A percentile compares a stretch with the other conserved stretches of the same genome.
Conservation (phyloP, 2,888 invertebrate genomes). For the Litoditis marina region DNA sequence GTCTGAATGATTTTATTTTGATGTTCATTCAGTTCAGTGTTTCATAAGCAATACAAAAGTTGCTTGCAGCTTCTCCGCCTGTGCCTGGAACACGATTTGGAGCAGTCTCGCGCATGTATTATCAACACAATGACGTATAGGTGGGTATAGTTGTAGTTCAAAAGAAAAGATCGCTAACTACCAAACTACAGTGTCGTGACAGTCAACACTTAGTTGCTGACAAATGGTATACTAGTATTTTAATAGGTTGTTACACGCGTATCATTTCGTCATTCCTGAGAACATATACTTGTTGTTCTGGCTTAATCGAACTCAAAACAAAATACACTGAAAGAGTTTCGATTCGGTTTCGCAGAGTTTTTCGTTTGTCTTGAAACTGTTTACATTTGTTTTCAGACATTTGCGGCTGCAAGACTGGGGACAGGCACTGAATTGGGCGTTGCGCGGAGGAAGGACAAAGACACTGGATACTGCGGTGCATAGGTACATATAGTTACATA, state of each 20-base stretch:
- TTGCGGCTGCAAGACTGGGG: slow-evolving; percentile 30
- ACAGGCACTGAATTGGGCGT: slow-evolving; percentile 37
- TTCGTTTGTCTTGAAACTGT: neutral
- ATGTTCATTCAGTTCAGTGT: no score
- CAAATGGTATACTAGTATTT: no score
- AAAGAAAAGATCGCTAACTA: no score
- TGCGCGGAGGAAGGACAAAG: slow-evolving; percentile 28
- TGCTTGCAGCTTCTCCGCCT: slow-evolving; percentile 20
- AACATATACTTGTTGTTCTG: no score
- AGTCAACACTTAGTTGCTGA: no score
- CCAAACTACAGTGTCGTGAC: no score
- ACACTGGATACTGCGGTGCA: slow-evolving; percentile 29
- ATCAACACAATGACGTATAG: slow-evolving; percentile 33
- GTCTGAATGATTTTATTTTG: no score
- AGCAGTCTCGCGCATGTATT: slow-evolving; percentile 30
- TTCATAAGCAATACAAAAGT: neutral
- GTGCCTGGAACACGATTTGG: slow-evolving; percentile 21
- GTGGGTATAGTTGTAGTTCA: no score
- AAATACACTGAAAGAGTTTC: no score
- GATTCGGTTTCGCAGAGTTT: neutral
- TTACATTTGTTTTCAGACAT: slow-evolving; percentile 21
- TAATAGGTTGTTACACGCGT: no score
- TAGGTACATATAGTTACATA: slow-evolving; percentile 10
- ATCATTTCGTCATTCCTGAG: no score
- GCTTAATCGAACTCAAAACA: no score